phyloP scores from a whole-genome alignment of 2,888 invertebrate species.

The Argynnis bischoffii region DNA sequence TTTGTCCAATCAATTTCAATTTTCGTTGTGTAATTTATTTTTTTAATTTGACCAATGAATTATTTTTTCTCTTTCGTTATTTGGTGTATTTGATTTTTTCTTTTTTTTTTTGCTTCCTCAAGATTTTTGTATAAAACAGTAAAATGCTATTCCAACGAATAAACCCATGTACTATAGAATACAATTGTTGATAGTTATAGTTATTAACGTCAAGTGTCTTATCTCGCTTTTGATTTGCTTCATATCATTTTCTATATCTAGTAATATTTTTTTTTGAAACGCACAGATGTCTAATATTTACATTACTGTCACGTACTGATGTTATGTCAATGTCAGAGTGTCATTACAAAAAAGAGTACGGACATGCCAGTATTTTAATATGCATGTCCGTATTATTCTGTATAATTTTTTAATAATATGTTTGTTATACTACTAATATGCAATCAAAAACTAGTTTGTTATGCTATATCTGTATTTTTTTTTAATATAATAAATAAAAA shows the following conservation, averaged over 20 bases:
- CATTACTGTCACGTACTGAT: not conserved
- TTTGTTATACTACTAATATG: too few relatives aligned
- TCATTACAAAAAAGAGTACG: not conserved
- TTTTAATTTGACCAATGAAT: too few relatives aligned
- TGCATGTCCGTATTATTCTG: not conserved
- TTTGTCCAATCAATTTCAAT: too few relatives aligned
- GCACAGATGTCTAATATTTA: slow-evolving; percentile 30
- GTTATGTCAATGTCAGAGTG: slow-evolving; percentile 2
- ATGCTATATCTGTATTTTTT: not conserved
- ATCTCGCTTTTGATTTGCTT: slow-evolving; percentile 34
- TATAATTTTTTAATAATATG: not conserved
- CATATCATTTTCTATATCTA: slow-evolving; percentile 32
- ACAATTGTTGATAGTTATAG: slow-evolving; percentile 33
- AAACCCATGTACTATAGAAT: slow-evolving; percentile 1
- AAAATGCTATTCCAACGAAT: slow-evolving; percentile 20
- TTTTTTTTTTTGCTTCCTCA: not conserved
- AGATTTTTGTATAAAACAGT: slow-evolving; percentile 13
- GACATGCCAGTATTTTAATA: not conserved
- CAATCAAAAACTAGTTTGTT: too few relatives aligned
- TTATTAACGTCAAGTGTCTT: slow-evolving; percentile 41
- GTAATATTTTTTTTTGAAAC: slow-evolving; percentile 28
- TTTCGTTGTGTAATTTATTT: too few relatives aligned
- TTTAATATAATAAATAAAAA: not conserved
- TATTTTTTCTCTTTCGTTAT: too few relatives aligned
- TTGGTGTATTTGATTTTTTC: not conserved